Evolutionary conservation across 2,888 invertebrate genomes (phyloP).

Genomic region (Orgyia antiqua): DNA sequence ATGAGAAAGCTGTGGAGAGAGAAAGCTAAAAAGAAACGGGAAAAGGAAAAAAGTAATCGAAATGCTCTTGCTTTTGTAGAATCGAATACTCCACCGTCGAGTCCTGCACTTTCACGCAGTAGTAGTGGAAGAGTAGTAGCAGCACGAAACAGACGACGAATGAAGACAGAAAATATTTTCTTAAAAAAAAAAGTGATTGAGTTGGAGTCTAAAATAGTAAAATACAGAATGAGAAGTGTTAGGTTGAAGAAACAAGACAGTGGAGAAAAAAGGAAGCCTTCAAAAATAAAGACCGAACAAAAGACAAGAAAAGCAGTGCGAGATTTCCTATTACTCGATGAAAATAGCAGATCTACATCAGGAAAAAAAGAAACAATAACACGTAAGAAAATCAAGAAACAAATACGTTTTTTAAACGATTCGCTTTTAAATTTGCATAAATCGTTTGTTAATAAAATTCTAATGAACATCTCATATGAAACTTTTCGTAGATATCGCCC

Average conservation of each 20-base stretch:
- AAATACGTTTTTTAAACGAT: conserved; percentile 11
- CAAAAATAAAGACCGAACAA: background rate
- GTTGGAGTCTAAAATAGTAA: conserved; percentile 7
- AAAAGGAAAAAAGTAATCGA: conserved; percentile 8
- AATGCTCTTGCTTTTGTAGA: conserved; percentile 2
- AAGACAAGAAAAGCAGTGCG: conserved; percentile 1
- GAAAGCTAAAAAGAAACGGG: conserved; percentile 8
- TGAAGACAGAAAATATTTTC: conserved; percentile 8
- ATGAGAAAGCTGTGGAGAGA: conserved; percentile 15
- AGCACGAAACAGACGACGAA: conserved; percentile 6
- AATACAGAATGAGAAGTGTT: conserved; percentile 7
- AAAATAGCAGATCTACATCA: conserved; percentile 11
- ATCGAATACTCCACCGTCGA: conserved; percentile 8
- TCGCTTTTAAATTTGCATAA: conserved; percentile 10
- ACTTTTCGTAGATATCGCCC: conserved; percentile 12
- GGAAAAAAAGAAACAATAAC: conserved; percentile 17
- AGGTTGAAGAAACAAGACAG: conserved; percentile 1
- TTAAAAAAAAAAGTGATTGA: conserved; percentile 7
- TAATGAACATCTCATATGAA: conserved; percentile 10
- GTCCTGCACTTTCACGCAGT: conserved; percentile 6
- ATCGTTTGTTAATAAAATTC: conserved; percentile 6
- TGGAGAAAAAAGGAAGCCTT: conserved; percentile 1
- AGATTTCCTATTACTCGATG: conserved; percentile 9
- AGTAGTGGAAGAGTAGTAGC: conserved; percentile 5
- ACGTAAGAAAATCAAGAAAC: conserved; percentile 8